Base-by-base conservation (phyloP, 2,888 invertebrate species). In the Agonum fuliginosum region DNA sequence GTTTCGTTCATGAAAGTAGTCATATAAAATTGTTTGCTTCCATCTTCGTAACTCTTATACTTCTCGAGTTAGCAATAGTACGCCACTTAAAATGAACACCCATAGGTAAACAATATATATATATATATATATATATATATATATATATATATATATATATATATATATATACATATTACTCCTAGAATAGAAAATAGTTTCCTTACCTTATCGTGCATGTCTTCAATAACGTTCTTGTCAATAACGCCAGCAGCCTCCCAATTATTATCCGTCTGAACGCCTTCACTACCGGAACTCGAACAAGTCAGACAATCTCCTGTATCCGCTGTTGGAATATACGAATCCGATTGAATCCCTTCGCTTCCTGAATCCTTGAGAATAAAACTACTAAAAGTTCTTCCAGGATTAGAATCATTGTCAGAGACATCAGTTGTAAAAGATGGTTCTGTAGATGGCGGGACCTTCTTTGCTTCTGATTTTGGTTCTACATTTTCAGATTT, bases 181-280 rank as follows among this genome's bases (percentile, higher is more conserved):
- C 37, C n/a, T 3, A 3, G 10, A 37, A 37, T n/a, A 37, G 1
- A n/a, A 3, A 10, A 37, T 0, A 37, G n/a, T n/a, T 48, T n/a
- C 84, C 88, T 88, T 86, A 93, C 94, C 89, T 91, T 93, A 79
- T 92, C 93, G 81, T 92, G 91, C 58, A 94, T 87, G 83, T 93
- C 92, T 80, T 91, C 89, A 17, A 92, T 84, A 3, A 91, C 89
- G 78, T 91, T 89, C 78, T 88, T 88, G 65, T 91, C 90, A 10
- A 93, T 89, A 24, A 92, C 86, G 4, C 88, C 90, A 41, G 91
- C 84, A 34, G 91, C 91, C 82, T 93, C 92, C 92, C 93, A 92
- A 34, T 75, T 79, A 22, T 78, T 80, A 17, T 82, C 81, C 8
- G 58, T 70, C 6, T 79, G 20, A 14, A 80, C 80, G 78, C 80